Evolutionary conservation across 2,113 vertebrate species (phyloP).

Genomic region (Delphinus delphis): DNA sequence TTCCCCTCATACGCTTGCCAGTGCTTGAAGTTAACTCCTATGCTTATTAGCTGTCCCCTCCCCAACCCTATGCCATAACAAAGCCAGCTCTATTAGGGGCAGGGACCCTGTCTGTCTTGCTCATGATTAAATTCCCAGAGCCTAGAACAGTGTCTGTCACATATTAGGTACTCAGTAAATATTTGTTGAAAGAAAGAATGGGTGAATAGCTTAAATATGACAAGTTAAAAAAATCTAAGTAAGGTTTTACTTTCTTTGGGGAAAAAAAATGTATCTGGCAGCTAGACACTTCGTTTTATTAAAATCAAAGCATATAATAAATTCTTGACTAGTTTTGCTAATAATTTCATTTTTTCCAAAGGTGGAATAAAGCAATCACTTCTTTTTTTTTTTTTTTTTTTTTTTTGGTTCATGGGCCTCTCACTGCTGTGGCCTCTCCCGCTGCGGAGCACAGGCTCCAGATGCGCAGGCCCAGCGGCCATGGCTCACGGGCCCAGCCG

Average conservation of each 20-base stretch:
- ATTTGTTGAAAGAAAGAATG: background rate
- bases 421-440: too few relatives aligned
- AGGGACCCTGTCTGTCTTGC: background rate
- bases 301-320: background rate
- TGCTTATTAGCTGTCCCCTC: background rate
- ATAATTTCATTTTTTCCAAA: background rate
- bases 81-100: background rate
- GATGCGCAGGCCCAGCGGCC: too few relatives aligned
- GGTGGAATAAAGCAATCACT: background rate
- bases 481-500: too few relatives aligned
- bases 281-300: background rate
- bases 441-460: too few relatives aligned
- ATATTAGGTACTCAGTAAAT: background rate
- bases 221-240: conserved; percentile 14
- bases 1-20: background rate
- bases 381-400: too few relatives aligned
- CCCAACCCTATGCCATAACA: background rate
- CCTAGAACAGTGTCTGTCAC: background rate
- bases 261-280: background rate
- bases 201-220: background rate
- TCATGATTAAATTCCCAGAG: background rate
- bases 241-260: background rate
- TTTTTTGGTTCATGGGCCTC: too few relatives aligned
- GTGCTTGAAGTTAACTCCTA: background rate
- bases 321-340: background rate